Percentiles rank a stretch among this genome's conserved stretches.
Conservation (phyloP, 2,888 invertebrate species). For the Amphipyra berbera region DNA sequence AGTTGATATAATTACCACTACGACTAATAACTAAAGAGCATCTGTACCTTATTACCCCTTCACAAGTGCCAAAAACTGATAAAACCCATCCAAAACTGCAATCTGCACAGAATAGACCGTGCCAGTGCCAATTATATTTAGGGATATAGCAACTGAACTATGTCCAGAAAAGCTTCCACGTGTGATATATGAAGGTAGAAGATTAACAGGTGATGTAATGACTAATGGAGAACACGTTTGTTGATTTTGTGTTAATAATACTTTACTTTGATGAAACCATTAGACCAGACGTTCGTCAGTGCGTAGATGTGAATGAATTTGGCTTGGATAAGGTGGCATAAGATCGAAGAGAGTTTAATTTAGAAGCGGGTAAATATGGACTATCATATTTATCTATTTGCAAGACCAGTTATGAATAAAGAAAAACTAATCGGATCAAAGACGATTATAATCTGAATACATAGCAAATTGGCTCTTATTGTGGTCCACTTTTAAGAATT, state of each 20-base stretch:
- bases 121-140: constrained; percentile 26
- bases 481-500: no score
- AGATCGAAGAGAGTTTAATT: constrained; percentile 11
- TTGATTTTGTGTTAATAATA: constrained; percentile 6
- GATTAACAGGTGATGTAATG: constrained; percentile 41
- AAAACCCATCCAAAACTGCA: constrained; percentile 12
- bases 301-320: constrained; percentile 11
- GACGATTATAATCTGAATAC: no score
- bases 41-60: constrained; percentile 16
- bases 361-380: constrained; percentile 7
- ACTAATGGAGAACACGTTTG: constrained; percentile 30
- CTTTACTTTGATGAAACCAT: constrained; percentile 13
- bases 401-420: no score
- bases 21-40: constrained; percentile 4
- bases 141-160: constrained; percentile 11
- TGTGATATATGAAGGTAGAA: constrained; percentile 13
- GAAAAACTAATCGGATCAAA: no score
- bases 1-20: constrained; percentile 2
- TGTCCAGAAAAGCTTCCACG: constrained; percentile 1
- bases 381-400: background rate
- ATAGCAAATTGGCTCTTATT: no score
- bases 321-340: constrained; percentile 7
- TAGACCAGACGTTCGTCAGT: constrained; percentile 15
- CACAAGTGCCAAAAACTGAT: constrained; percentile 40
- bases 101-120: constrained; percentile 1